Conservation (phyloP, 2,113 vertebrate species). For the human (Homo sapiens) region GRCh38 chr7:37519001-37519500, state of each 20-base stretch:
- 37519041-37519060: too few species aligned
- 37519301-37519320: background rate
- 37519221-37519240: too few species aligned
- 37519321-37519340: background rate
- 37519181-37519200: background rate
- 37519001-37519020: background rate
- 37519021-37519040: rapidly evolving
- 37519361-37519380: background rate
- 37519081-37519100: background rate
- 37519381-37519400: background rate
- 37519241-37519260: background rate
- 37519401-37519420: background rate
- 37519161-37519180: background rate
- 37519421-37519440: too few species aligned
- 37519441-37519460: background rate
- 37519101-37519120: background rate
- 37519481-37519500: background rate
- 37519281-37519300: background rate
- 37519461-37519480: background rate
- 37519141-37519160: background rate
- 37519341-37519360: background rate
- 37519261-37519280: background rate
- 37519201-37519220: background rate
- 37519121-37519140: too few species aligned
- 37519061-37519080: background rate